phyloP scores from a whole-genome alignment of 2,113 vertebrate species.

The Myrmecophaga tridactyla region DNA sequence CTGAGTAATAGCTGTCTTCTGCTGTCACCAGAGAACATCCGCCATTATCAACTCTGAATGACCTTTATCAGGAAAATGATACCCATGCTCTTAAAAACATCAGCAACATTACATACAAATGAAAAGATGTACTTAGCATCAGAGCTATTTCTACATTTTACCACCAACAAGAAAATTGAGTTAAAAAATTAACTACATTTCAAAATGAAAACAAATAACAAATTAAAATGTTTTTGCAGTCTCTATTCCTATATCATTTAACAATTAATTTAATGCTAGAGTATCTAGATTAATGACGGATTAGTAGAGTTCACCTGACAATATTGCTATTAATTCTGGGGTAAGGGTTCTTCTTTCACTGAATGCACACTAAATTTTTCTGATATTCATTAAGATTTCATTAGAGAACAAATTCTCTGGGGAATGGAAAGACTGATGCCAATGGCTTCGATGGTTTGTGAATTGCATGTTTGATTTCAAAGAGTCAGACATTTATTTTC shows the following conservation, averaged over 20 bases:
- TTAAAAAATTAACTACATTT: neutral
- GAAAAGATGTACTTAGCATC: neutral
- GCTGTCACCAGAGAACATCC: rapidly evolving
- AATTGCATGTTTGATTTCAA: neutral
- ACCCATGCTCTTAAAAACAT: too few species aligned
- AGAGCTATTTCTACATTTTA: neutral
- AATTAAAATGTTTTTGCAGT: neutral
- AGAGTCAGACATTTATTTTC: neutral
- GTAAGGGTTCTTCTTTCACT: neutral
- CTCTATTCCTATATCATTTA: neutral
- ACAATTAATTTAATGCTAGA: neutral
- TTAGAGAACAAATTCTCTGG: neutral
- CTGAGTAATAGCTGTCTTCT: rapidly evolving
- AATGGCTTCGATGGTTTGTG: neutral
- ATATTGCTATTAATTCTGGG: neutral
- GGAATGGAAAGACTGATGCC: neutral
- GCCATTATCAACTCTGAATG: rapidly evolving
- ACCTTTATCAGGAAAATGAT: rapidly evolving
- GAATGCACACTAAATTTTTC: neutral
- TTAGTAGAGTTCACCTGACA: neutral
- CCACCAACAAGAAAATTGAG: neutral
- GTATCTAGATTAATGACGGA: neutral
- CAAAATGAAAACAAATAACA: neutral
- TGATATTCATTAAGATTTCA: neutral
- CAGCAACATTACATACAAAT: neutral